Evolutionary conservation across 2,888 invertebrate genomes (phyloP), one percentile per base, ranked within the genome.

Genomic region (Agrotis clavis): DNA sequence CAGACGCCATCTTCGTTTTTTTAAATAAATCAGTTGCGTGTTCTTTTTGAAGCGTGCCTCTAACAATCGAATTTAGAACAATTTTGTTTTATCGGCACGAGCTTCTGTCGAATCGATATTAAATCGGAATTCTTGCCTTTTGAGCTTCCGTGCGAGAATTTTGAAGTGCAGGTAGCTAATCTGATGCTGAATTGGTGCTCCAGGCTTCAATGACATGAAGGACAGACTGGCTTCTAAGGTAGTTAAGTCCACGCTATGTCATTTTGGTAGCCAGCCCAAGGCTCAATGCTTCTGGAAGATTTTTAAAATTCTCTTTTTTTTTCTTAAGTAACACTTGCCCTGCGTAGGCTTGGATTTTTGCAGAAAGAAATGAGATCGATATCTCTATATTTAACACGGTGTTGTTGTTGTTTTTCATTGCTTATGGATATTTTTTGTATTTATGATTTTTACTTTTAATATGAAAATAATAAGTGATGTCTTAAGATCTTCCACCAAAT

Each of bases 81-180:
- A 89, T 90, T 87, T 90, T 68, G 77, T 74, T 85, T 85, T 86
- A 84, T 87, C 72, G 88, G 92, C 92, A 92, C 92, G 93, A 90
- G 94, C 93, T 93, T 90, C 93, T 93, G 92, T 88, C 88, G 88
- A 41, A 88, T 87, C 83, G 84, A 81, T 84, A 87, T 88, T 87
- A 89, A 89, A 87, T 86, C 76, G 87, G 56, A 76, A 57, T 81
- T 85, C 72, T 64, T 80, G 81, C 78, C 41, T 41, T 88, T 84
- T 83, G 69, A 86, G 92, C 94, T 95, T 92, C 93, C 95, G 94
- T 95, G 95, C 88, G 86, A 86, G 91, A 90, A 93, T 93, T 83
- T 81, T 74, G 66, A 74, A 77, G 71, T 69, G 77, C 74, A 83
- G 85, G 82, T 85, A 87, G 87, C 83, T 76, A 68, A 78, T 74